Base-by-base conservation (phyloP, 2,113 vertebrate species). In the Peromyscus maniculatus region DNA sequence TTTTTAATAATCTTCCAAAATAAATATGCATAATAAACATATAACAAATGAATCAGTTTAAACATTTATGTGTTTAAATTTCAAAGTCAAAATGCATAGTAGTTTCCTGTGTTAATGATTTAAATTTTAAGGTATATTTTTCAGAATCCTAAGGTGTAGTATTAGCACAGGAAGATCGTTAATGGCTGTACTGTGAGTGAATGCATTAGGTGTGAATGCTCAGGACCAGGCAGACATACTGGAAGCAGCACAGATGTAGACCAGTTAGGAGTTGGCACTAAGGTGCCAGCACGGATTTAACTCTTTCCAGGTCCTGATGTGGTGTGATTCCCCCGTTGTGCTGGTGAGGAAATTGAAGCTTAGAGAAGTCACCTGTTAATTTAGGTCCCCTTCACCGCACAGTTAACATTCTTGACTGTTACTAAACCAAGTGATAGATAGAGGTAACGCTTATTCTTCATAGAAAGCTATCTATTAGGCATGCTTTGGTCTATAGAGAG, bases 1-100 rank as follows among this genome's bases (percentile, higher is more conserved):
- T 94, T 94, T 89, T 16, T 55, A 89, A 72, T 72, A 62, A 62
- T 94, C 71, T 89, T 71, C 92, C 28, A 49, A 93, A 69, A 28
- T 59, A 52, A 94, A 52, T 83, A 52, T 89, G 49, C 36, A 62
- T 62, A 83, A 26, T 26, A 62, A 83, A 39, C 33, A 43, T 64
- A 59, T 59, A 39, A 43, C 9, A 86, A 28, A 77, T 77, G 66
- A 28, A 77, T 77, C 31, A 87, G 55, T 66, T 94, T 52, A 74
- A 82, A 79, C 64, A n/a, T 39, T 33, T 16, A 46, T 43, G 39
- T 86, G 62, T 31, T 82, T 94, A 49, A 72, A 22, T 80, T 49
- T 89, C 55, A 80, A 71, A 59, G 49, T 79, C 46, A 59, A 62
- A 62, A 83, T 90, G 19, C 15, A 66, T 94, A 21, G 39, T 78